A percentile compares a stretch with the other conserved stretches of the same genome.
Conservation (phyloP, 2,888 invertebrate genomes). For the Cacoxenus indagator region DNA sequence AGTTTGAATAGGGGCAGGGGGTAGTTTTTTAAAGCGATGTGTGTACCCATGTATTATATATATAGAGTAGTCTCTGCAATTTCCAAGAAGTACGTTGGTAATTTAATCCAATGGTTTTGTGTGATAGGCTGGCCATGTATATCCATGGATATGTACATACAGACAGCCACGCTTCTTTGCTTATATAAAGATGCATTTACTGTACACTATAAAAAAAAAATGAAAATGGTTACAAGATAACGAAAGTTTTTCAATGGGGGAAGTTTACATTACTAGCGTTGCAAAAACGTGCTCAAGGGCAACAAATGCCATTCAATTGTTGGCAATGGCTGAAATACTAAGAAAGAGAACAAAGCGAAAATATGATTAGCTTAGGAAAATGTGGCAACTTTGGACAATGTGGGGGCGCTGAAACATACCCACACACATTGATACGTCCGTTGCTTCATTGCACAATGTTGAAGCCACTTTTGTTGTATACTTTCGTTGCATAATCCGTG, state of each 20-base stretch:
- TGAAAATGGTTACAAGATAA: neutral
- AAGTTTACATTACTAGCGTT: neutral
- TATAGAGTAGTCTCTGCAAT: too few relatives aligned
- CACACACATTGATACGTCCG: neutral
- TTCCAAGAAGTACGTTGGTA: too few relatives aligned
- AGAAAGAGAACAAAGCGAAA: neutral
- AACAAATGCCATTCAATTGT: constrained; percentile 5
- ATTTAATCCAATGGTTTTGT: too few relatives aligned
- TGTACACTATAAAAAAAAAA: neutral
- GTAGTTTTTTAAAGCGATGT: too few relatives aligned
- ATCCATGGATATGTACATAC: too few relatives aligned
- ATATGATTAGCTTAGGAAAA: constrained; percentile 22
- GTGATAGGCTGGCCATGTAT: too few relatives aligned
- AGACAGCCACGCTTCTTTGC: too few relatives aligned
- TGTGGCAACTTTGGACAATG: neutral
- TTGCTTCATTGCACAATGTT: too few relatives aligned
- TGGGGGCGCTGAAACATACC: neutral
- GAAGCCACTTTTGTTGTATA: neutral
- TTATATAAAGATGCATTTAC: too few relatives aligned
- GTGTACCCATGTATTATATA: too few relatives aligned
- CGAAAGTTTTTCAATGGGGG: constrained; percentile 12
- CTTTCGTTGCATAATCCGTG: constrained; percentile 19
- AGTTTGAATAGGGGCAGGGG: too few relatives aligned
- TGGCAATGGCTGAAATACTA: neutral
- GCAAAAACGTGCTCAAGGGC: constrained; percentile 22